Conservation (phyloP, 1,140 invertebrate genomes). For the Trichomalopsis sarcophagae region DNA sequence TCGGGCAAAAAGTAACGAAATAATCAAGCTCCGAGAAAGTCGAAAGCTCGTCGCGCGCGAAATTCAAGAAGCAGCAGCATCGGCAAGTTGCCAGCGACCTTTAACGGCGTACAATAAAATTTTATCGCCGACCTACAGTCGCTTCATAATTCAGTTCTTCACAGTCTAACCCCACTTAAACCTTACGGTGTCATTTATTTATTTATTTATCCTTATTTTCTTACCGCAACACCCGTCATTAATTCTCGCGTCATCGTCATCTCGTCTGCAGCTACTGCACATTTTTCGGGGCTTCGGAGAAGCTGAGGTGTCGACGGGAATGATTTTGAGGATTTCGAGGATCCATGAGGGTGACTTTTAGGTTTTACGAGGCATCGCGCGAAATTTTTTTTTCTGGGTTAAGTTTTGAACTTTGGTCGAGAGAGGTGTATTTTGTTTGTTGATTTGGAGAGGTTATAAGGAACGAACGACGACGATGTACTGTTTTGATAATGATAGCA, state of each 20-base stretch:
- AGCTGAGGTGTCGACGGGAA: too few relatives aligned
- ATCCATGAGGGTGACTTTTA: too few relatives aligned
- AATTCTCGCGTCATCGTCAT: too few relatives aligned
- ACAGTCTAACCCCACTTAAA: not conserved
- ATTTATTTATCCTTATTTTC: not conserved
- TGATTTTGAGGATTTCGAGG: too few relatives aligned
- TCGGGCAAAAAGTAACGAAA: too few relatives aligned
- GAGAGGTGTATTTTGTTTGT: not conserved
- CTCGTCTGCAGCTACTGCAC: not conserved
- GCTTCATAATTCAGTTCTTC: not conserved
- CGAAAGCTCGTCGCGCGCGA: too few relatives aligned
- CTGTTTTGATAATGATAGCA: too few relatives aligned
- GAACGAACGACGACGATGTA: not conserved
- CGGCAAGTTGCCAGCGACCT: not conserved
- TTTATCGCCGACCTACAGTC: not conserved
- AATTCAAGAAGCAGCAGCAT: too few relatives aligned
- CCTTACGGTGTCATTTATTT: not conserved
- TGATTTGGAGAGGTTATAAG: not conserved
- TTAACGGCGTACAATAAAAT: slow-evolving; percentile 2
- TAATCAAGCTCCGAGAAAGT: not conserved
- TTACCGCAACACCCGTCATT: not conserved
- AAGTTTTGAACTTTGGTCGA: too few relatives aligned
- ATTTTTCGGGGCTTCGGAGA: too few relatives aligned
- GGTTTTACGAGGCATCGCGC: too few relatives aligned
- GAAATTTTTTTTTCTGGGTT: too few relatives aligned